These are phyloP conservation scores for Drosophila subpulchrella DNA, from an alignment of 1,140 invertebrate genomes.

Conservation along the genomic window DNA sequence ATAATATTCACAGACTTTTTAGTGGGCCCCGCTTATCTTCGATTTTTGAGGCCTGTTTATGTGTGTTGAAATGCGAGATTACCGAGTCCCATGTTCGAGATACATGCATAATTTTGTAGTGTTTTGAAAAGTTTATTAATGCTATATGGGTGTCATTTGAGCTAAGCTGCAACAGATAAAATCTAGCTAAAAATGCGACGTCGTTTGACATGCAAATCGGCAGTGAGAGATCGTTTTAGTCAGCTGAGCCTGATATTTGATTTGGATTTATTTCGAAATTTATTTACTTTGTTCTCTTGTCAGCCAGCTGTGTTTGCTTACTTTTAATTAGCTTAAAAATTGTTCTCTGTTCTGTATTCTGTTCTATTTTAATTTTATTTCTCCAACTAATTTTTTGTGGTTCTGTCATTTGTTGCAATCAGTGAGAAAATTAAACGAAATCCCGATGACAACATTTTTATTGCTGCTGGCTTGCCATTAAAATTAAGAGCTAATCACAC, in stretches of 20 bases:
- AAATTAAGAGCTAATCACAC: conserved; percentile 63
- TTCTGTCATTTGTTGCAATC: conserved; percentile 75
- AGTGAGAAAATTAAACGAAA: conserved; percentile 68
- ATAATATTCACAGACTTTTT: conserved; percentile 45
- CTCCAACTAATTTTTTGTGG: conserved; percentile 48
- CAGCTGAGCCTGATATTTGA: conserved; percentile 45
- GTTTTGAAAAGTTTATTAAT: conserved; percentile 54
- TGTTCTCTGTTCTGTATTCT: conserved; percentile 14
- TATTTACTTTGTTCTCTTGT: conserved; percentile 14
- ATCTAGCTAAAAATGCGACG: conserved; percentile 45
- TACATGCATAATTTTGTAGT: conserved; percentile 58
- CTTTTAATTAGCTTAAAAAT: conserved; percentile 70
- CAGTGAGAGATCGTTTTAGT: conserved; percentile 49
- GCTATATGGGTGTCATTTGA: conserved; percentile 58
- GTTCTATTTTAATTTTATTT: conserved; percentile 34
- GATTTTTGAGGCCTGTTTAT: conserved; percentile 37
- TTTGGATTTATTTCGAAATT: conserved; percentile 69
- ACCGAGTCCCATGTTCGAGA: conserved; percentile 47
- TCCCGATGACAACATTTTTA: conserved; percentile 47
- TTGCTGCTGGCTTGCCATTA: conserved; percentile 37
- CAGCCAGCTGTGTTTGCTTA: conserved; percentile 44
- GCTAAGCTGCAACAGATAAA: conserved; percentile 54
- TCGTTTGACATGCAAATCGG: conserved; percentile 76
- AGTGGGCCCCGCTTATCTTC: conserved; percentile 29
- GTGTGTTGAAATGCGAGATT: conserved; percentile 56